A percentile compares a stretch with the other conserved stretches of the same genome.
phyloP scores from a whole-genome alignment of 2,113 vertebrate genomes.

The Neogale vison region DNA sequence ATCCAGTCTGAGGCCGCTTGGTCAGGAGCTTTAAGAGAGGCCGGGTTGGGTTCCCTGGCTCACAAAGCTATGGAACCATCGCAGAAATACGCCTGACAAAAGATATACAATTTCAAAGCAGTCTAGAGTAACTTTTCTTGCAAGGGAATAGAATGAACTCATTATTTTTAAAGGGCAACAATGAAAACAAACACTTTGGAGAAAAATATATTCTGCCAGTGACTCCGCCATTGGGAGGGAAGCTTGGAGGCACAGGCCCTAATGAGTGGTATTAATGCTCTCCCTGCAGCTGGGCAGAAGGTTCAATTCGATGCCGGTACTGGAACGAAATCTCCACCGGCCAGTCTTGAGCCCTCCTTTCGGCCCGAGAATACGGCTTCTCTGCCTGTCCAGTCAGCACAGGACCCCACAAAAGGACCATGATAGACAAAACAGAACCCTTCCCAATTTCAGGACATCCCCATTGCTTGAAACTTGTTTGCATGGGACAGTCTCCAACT shows the following conservation, averaged over 20 bases:
- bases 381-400: conserved; percentile 62
- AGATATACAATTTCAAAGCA: conserved; percentile 87
- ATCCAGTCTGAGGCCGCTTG: conserved; percentile 82
- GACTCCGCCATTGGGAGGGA: conserved; percentile 37
- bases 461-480: conserved; percentile 60
- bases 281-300: neutral
- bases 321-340: conserved; percentile 38
- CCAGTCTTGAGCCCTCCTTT: conserved; percentile 1
- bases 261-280: conserved; percentile 56
- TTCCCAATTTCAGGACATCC: conserved; percentile 60
- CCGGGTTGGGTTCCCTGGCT: conserved; percentile 83
- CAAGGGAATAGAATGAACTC: conserved; percentile 76
- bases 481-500: conserved; percentile 59
- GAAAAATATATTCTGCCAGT: conserved; percentile 75
- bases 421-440: conserved; percentile 66
- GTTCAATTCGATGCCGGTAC: conserved; percentile 53
- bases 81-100: conserved; percentile 84
- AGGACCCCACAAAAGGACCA: conserved; percentile 51
- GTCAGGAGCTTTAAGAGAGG: conserved; percentile 82
- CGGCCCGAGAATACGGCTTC: conserved; percentile 41
- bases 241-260: neutral
- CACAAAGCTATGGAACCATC: conserved; percentile 82
- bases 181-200: conserved; percentile 83
- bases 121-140: conserved; percentile 80
- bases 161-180: conserved; percentile 81